phyloP scores from a whole-genome alignment of 2,113 vertebrate genomes.

The Panthera tigris region DNA sequence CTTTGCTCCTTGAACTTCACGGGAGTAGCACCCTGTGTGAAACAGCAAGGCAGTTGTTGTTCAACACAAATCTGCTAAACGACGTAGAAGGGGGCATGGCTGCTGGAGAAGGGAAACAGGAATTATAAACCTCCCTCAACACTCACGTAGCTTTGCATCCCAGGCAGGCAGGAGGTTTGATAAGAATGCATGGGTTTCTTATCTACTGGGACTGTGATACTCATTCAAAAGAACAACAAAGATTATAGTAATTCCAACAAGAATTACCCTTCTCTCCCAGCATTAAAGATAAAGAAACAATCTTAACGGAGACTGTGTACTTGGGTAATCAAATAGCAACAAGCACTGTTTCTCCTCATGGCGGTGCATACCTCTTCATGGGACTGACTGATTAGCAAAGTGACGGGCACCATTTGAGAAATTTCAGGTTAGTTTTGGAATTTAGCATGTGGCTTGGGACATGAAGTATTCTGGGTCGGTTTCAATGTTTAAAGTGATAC shows the following conservation, averaged over 20 bases:
- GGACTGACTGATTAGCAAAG: not conserved
- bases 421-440: conserved; percentile 27
- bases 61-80: not conserved
- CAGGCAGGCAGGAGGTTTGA: not conserved
- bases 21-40: not conserved
- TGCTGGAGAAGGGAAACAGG: not conserved
- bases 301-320: not conserved
- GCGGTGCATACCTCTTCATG: not conserved
- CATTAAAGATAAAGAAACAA: not conserved
- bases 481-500: not conserved
- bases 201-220: not conserved
- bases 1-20: not conserved
- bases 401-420: not conserved
- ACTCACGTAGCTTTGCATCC: not conserved
- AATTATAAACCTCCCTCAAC: not conserved
- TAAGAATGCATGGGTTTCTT: not conserved
- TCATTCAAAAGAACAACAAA: not conserved
- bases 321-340: not conserved
- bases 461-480: conserved; percentile 25
- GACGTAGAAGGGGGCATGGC: not conserved
- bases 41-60: not conserved
- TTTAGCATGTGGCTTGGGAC: not conserved
- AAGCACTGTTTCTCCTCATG: not conserved
- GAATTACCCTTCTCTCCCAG: not conserved
- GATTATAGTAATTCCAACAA: not conserved